Base-by-base conservation (phyloP, 2,797 vertebrate species). In the Xerus rutilus region DNA sequence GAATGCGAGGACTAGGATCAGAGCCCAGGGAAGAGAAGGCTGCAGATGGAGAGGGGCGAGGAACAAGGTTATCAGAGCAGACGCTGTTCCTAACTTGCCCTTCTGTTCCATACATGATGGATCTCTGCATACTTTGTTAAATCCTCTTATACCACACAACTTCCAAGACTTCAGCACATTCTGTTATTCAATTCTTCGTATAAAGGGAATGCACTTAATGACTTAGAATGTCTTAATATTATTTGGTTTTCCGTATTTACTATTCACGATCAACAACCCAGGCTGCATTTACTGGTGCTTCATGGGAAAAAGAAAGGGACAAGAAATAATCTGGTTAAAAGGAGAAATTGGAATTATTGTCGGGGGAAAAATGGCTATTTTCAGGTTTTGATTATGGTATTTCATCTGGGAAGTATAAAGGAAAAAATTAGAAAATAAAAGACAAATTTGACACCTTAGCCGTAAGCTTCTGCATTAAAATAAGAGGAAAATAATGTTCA, bases 341-440 rank as follows among this genome's bases (percentile, higher is more conserved):
- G 73, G 45, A 91, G 88, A 95, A 86, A 94, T n/a, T 65, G 45
- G 30, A 93, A 85, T 87, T 96, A 92, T 85, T 87, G 45, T 95
- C 88, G 20, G 45, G 74, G 76, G 74, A 72, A 83, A 85, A 96
- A 70, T 64, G 47, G 86, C 39, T 92, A 65, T 97, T 97, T 95
- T 95, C 95, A 95, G 21, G 23, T 95, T 95, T 95, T 96, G 95
- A 97, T 96, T 96, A 96, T 92, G 64, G 72, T 77, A 76, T 93
- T 79, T 96, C 79, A 93, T 90, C 90, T 92, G 72, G 93, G 83
- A 94, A 96, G 81, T 78, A 62, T 25, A 94, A 87, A 49, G 45
- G 35, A 88, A 95, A 93, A 95, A 93, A 86, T 78, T 85, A 93
- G 94, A 86, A 97, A 96, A 96, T 94, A 94, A 95, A 97, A 94